Evolutionary conservation across 2,888 invertebrate species (phyloP).

Genomic region (Protodeltote pygarga): DNA sequence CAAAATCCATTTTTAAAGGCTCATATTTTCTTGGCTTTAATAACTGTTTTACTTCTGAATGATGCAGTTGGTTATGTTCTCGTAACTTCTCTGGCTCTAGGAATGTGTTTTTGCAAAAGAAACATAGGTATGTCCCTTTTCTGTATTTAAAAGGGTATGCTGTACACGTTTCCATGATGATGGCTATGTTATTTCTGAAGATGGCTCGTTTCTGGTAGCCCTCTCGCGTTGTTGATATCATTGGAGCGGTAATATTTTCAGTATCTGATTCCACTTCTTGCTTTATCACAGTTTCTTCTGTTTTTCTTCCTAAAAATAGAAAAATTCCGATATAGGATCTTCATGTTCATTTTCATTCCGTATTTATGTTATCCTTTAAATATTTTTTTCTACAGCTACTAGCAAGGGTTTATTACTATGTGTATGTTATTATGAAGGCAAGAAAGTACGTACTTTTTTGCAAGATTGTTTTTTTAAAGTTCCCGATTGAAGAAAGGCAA

Average conservation of each 20-base stretch:
- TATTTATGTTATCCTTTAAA: constrained; percentile 34
- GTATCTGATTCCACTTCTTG: constrained; percentile 63
- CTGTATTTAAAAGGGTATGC: constrained; percentile 82
- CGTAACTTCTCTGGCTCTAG: constrained; percentile 77
- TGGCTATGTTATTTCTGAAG: constrained; percentile 75
- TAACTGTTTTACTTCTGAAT: constrained; percentile 62
- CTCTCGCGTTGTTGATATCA: constrained; percentile 38
- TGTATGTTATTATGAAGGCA: no score
- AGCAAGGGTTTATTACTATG: not conserved
- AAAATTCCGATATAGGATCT: constrained; percentile 77
- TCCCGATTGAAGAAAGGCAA: no score
- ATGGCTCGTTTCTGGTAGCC: constrained; percentile 68
- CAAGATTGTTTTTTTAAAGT: no score
- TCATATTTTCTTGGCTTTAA: constrained; percentile 78
- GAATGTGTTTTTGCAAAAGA: constrained; percentile 75
- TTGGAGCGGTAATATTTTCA: constrained; percentile 44
- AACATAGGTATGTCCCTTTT: constrained; percentile 78
- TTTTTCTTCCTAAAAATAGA: constrained; percentile 84
- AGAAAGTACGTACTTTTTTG: no score
- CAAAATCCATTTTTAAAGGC: constrained; percentile 79
- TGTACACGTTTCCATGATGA: constrained; percentile 72
- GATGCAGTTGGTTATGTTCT: constrained; percentile 68
- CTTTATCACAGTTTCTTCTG: constrained; percentile 67
- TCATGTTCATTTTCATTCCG: constrained; percentile 45
- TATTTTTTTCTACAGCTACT: constrained; percentile 24